Conservation (phyloP, 2,888 invertebrate genomes). For the Eristalis intricaria region DNA sequence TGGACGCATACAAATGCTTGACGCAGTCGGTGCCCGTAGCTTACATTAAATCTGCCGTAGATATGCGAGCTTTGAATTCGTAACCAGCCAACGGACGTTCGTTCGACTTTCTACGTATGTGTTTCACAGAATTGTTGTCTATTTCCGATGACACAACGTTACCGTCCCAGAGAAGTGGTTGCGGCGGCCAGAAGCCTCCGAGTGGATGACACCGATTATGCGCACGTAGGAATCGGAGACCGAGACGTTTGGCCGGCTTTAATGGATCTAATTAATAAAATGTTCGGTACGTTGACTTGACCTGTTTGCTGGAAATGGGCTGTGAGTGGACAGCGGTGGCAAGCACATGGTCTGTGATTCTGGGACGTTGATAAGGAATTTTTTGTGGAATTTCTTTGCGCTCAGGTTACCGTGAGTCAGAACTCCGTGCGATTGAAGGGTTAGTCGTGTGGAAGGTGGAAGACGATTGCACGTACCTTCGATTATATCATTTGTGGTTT, state of each 20-base stretch:
- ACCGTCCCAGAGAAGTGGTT: not conserved
- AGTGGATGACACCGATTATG: constrained; percentile 27
- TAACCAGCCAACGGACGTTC: constrained; percentile 54
- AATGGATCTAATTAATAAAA: constrained; percentile 15
- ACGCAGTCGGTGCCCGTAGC: constrained; percentile 35
- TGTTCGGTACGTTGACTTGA: constrained; percentile 8
- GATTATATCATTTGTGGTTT: too few relatives aligned
- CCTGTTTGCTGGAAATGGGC: constrained; percentile 25
- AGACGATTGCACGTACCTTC: too few relatives aligned
- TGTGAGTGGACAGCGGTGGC: not conserved
- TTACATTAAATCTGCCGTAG: constrained; percentile 38
- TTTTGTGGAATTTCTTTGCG: too few relatives aligned
- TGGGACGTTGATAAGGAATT: too few relatives aligned
- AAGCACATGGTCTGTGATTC: not conserved
- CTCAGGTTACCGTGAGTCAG: too few relatives aligned
- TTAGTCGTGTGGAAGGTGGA: too few relatives aligned
- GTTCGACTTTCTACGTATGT: constrained; percentile 46
- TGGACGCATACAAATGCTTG: constrained; percentile 54
- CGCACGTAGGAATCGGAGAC: constrained; percentile 22
- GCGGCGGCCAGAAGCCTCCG: not conserved
- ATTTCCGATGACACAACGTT: not conserved
- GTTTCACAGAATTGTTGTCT: constrained; percentile 18
- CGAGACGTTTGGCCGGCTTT: not conserved
- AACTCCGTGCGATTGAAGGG: too few relatives aligned
- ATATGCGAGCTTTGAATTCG: constrained; percentile 50